Conservation (phyloP, 2,113 vertebrate genomes). For the Rhinopomastus cyanomelas region DNA sequence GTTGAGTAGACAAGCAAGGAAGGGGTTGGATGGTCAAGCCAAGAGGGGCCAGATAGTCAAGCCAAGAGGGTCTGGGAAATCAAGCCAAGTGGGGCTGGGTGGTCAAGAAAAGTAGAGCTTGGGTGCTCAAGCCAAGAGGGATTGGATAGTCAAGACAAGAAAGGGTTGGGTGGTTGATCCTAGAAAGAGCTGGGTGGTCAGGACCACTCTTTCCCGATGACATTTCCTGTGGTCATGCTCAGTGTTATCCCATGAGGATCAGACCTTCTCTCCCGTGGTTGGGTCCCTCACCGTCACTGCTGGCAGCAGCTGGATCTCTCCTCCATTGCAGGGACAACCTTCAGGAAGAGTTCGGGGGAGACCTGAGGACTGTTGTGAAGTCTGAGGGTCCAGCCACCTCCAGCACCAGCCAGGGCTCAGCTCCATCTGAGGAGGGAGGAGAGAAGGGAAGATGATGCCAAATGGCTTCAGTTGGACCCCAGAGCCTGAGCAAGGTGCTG, state of each 20-base stretch:
- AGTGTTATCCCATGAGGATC: fast-evolving
- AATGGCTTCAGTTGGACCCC: background rate
- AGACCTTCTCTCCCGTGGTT: fast-evolving
- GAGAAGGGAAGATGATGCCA: background rate
- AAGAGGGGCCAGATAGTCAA: too few species aligned
- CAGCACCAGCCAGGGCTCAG: background rate
- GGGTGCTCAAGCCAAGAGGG: background rate
- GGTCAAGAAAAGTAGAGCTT: background rate
- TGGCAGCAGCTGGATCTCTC: fast-evolving
- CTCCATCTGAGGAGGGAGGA: background rate
- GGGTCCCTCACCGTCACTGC: background rate
- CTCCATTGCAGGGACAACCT: fast-evolving
- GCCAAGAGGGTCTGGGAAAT: background rate
- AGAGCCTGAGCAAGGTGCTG: background rate
- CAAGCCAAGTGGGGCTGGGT: background rate
- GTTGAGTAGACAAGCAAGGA: too few species aligned
- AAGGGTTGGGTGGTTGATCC: too few species aligned
- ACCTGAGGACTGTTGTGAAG: too few species aligned
- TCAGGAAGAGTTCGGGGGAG: background rate
- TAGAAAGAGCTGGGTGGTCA: background rate
- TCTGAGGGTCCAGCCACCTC: background rate
- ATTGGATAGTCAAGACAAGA: background rate
- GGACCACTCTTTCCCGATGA: background rate
- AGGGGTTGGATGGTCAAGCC: too few species aligned
- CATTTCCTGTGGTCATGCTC: fast-evolving